These are phyloP conservation scores for Leucophenga montana DNA, from an alignment of 2,888 invertebrate species.

Conservation along the genomic window DNA sequence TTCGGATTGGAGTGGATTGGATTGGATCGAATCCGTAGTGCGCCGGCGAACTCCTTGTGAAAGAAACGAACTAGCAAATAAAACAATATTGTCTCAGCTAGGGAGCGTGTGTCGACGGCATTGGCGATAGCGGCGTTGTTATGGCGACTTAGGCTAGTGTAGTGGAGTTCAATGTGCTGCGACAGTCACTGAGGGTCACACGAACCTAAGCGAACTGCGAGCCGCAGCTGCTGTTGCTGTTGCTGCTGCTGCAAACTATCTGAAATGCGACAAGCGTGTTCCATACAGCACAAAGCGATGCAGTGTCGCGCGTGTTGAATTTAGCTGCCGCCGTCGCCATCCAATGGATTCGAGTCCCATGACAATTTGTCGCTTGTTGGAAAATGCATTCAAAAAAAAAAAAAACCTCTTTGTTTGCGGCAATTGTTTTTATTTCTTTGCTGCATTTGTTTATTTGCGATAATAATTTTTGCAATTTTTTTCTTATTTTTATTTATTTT, in stretches of 20 bases:
- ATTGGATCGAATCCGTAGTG: not conserved
- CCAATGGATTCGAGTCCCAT: constrained; percentile 48
- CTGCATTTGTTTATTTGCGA: constrained; percentile 43
- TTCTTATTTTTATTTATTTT: constrained; percentile 18
- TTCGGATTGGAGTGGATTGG: too few relatives aligned
- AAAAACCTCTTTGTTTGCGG: not conserved
- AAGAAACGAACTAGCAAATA: not conserved
- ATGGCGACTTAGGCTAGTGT: too few relatives aligned
- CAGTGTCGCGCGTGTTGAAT: not conserved
- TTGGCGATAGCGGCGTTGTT: not conserved
- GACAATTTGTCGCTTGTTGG: constrained; percentile 61
- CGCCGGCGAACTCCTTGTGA: not conserved
- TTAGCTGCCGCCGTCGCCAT: not conserved
- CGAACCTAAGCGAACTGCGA: constrained; percentile 24
- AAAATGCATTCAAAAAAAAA: constrained; percentile 46
- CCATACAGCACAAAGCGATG: constrained; percentile 6
- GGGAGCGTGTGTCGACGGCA: too few relatives aligned
- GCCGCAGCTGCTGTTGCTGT: constrained; percentile 20
- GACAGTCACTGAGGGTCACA: constrained; percentile 55
- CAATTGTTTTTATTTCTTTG: constrained; percentile 53
- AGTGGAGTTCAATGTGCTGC: constrained; percentile 54
- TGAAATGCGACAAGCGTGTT: not conserved
- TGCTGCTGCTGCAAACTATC: not conserved
- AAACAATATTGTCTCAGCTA: constrained; percentile 3
- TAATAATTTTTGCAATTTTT: constrained; percentile 15